Evolutionary conservation across 2,113 vertebrate genomes (phyloP).

Genomic region (Psammodynastes pulverulentus): DNA sequence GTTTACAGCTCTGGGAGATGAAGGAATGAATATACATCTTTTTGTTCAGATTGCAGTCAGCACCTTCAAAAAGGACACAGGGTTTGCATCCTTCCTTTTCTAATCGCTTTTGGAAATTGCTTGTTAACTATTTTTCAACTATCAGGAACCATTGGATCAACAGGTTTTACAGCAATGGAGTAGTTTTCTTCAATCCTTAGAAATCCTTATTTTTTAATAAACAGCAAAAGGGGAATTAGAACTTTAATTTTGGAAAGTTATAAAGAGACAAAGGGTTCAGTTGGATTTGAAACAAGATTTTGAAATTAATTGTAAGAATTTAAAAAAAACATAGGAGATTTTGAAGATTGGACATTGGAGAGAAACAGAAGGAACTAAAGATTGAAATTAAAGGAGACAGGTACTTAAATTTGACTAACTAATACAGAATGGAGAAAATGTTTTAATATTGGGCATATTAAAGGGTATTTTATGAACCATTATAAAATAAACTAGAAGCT

Average conservation of each 20-base stretch:
- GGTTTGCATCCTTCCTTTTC: not conserved
- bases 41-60: not conserved
- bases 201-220: not conserved
- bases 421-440: not conserved
- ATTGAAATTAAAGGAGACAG: not conserved
- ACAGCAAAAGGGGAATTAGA: not conserved
- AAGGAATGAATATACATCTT: not conserved
- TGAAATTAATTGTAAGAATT: not conserved
- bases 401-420: not conserved
- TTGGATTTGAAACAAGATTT: not conserved
- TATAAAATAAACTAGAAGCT: not conserved
- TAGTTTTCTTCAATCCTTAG: not conserved
- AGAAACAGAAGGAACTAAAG: not conserved
- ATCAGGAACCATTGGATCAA: not conserved
- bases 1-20: not conserved
- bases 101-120: not conserved
- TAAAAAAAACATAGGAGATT: not conserved
- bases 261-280: not conserved
- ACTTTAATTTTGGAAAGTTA: not conserved
- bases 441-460: not conserved
- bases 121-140: not conserved
- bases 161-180: not conserved
- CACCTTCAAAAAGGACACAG: not conserved
- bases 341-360: not conserved
- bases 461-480: not conserved